Evolutionary conservation across 1,140 invertebrate genomes (phyloP), one percentile per base, ranked within the genome.

Genomic region (Mamestra configurata): DNA sequence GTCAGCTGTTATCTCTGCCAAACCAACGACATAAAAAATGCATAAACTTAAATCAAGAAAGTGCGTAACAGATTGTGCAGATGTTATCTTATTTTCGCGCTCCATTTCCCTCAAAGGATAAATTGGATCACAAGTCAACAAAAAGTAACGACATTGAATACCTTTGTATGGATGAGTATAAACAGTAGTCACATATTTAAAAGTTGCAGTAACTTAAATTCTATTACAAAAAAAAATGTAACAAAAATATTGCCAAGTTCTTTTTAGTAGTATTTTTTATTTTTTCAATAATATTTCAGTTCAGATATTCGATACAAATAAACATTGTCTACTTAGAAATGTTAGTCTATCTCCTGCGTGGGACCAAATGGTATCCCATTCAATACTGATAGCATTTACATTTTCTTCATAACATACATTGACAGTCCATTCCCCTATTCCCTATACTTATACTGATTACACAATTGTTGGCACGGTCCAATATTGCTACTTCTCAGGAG

Each of bases 391-490:
- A 68, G 10, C 22, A 68, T 46, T 49, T 18, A 46, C 37, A 46
- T 70, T 49, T 20, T 46, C 22, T 49, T 27, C 40, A 46, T 70
- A 40, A 40, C 66, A 70, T 70, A 70, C 37, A 43, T 70, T 70
- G 66, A 70, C 40, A 70, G 11, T 70, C 13, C 66, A 68, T 68
- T 68, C 40, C 22, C 18, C 40, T 11, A 27, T 49, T 46, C 22
- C 43, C 27, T 15, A 66, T 59, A 46, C 43, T 37, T 55, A 64
- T 77, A 46, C 35, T 43, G 59, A 77, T 66, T 66, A 49, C 40
- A 77, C 64, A 79, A 70, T 75, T 40, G 57, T 92, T 92, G 90
- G 89, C 90, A 90, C 75, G 70, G 79, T 83, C 86, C 84, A 82
- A 87, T 83, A 84, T 83, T 86, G 75, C 70, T 43, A 37, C 46